phyloP scores from a whole-genome alignment of 2,888 invertebrate species.

The Drosophila falleni region DNA sequence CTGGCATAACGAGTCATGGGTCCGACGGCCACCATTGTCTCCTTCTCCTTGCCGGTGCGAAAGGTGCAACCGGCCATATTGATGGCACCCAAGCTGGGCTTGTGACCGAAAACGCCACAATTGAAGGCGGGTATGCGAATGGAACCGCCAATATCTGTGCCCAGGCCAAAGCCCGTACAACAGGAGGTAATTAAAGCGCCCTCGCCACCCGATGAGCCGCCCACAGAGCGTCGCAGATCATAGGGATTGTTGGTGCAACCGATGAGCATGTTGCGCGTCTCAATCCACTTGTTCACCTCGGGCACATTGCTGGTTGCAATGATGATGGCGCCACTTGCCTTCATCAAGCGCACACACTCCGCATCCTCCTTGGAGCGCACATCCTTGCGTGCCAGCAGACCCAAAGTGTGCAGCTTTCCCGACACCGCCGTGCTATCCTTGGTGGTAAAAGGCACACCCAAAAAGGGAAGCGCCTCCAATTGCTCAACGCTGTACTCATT shows the following conservation, averaged over 20 bases:
- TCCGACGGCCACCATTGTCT: conserved; percentile 93
- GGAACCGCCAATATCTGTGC: conserved; percentile 98
- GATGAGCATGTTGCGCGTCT: conserved; percentile 94
- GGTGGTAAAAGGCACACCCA: conserved; percentile 96
- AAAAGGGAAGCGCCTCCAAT: conserved; percentile 90
- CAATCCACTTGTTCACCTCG: conserved; percentile 96
- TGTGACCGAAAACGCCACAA: conserved; percentile 94
- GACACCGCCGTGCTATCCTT: conserved; percentile 94
- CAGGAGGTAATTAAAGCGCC: conserved; percentile 91
- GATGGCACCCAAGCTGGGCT: conserved; percentile 88
- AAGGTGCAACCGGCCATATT: conserved; percentile 89
- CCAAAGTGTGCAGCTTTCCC: conserved; percentile 91
- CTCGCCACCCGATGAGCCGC: conserved; percentile 97
- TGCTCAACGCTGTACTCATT: conserved; percentile 88
- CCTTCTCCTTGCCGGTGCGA: conserved; percentile 88
- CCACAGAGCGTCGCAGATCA: conserved; percentile 92
- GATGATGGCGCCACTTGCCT: conserved; percentile 93
- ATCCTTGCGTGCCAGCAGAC: conserved; percentile 88
- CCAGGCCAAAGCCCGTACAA: conserved; percentile 93
- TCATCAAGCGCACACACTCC: conserved; percentile 90
- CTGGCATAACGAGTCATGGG: conserved; percentile 92
- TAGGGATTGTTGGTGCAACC: conserved; percentile 97
- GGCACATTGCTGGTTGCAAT: conserved; percentile 97
- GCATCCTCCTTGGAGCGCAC: conserved; percentile 91
- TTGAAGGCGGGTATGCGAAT: conserved; percentile 95